Evolutionary conservation across 2,797 vertebrate genomes (phyloP).

Genomic region (Rhabdophis nuchalis): DNA sequence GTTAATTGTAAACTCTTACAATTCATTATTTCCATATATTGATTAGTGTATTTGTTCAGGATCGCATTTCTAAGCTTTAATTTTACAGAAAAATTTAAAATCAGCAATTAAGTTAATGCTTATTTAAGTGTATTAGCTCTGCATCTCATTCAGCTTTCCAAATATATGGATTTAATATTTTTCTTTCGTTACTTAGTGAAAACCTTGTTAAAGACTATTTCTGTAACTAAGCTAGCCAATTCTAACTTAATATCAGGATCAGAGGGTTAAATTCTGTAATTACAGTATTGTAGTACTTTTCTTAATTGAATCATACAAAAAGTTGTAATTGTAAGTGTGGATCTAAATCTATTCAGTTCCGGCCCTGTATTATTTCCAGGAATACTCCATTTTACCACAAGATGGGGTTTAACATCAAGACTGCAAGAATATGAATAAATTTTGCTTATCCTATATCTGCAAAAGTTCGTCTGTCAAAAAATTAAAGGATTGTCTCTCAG

Average conservation of each 20-base stretch:
- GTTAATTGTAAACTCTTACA: not conserved
- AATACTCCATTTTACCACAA: conserved; percentile 15
- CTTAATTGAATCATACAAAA: not conserved
- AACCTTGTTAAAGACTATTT: not conserved
- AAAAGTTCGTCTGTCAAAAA: not conserved
- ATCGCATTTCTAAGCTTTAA: not conserved
- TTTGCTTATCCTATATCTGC: not conserved
- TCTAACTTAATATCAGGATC: not conserved
- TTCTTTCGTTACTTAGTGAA: not conserved
- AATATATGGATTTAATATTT: not conserved
- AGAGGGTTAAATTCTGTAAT: not conserved
- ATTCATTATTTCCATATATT: not conserved
- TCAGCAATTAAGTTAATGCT: not conserved
- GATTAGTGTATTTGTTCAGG: not conserved
- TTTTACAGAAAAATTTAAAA: not conserved
- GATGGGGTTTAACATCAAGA: conserved; percentile 10
- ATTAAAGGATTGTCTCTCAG: not conserved
- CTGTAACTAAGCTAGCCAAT: not conserved
- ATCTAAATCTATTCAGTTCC: not conserved
- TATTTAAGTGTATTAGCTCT: not conserved
- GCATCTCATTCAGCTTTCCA: not conserved
- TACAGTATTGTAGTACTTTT: not conserved
- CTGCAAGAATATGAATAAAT: not conserved
- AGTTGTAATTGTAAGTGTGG: not conserved
- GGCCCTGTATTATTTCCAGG: not conserved